Base-by-base conservation (phyloP, 1,140 invertebrate species). In the Phthorimaea operculella region DNA sequence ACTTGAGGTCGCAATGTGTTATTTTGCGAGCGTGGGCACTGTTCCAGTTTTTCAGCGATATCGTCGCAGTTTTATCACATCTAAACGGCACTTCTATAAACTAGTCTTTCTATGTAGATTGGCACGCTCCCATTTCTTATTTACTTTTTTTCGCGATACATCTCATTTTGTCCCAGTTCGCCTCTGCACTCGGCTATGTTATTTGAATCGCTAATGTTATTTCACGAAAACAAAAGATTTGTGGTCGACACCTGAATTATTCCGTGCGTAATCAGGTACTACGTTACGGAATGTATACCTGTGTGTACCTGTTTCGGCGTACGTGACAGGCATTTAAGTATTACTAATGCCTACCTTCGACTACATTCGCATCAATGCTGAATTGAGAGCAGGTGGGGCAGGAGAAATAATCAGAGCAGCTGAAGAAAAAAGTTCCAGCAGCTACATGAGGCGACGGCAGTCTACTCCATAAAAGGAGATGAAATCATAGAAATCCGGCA, bases 41-140 rank as follows among this genome's bases (percentile, higher is more conserved):
- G 49, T 65, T 73, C 70, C 68, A 73, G 70, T 64, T 53, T 57
- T 12, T 59, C 44, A 33, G 59, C 49, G 59, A 63, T 64, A 67
- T 70, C 59, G 68, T 68, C 65, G 58, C 55, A 62, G 68, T 71
- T 74, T 74, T 71, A 74, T 66, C 60, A 62, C 48, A 36, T 62
- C 33, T 60, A 59, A 60, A 59, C 62, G 39, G 51, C 33, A 36
- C 34, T 50, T 55, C 60, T 57, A 56, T 56, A 63, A 66, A 59
- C 39, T 54, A 39, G 36, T 12, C 45, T 52, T 50, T 49, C 39
- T 34, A 63, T 58, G n/a, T n/a, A n/a, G n/a, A n/a, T n/a, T n/a
- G n/a, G n/a, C n/a, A n/a, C n/a, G n/a, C n/a, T n/a, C n/a, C n/a
- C n/a, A n/a, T n/a, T n/a, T 66, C 55, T 54, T 59, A 60, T 68